Percentiles rank a stretch among this genome's conserved stretches.
Conservation (phyloP, 2,888 invertebrate species). For the Chloroclysta siterata region DNA sequence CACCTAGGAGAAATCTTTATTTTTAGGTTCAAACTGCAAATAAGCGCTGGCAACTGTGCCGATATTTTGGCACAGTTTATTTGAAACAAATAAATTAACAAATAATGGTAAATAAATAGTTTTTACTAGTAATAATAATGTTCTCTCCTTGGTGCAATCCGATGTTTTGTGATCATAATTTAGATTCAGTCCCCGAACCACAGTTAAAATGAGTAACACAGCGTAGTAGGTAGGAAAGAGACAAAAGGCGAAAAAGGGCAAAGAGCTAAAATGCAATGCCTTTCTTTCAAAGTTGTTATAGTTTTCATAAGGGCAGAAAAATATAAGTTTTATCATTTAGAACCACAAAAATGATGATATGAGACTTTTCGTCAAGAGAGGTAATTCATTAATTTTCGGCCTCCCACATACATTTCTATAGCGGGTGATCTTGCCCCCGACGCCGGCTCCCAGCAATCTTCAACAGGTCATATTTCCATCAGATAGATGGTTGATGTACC, state of each 20-base stretch:
- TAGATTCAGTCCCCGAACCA: neutral
- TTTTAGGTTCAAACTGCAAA: neutral
- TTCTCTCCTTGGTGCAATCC: constrained; percentile 1
- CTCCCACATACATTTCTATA: too few relatives aligned
- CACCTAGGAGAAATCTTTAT: neutral
- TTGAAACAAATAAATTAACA: too few relatives aligned
- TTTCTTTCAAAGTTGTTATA: constrained; percentile 4
- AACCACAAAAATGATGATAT: too few relatives aligned
- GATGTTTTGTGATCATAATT: neutral
- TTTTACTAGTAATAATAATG: neutral
- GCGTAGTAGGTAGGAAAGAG: constrained; percentile 17
- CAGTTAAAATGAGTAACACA: neutral
- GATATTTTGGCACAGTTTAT: neutral
- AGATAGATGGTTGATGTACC: neutral
- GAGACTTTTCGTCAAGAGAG: too few relatives aligned
- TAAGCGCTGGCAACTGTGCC: neutral
- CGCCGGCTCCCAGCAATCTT: too few relatives aligned
- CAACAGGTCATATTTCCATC: too few relatives aligned
- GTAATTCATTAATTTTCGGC: too few relatives aligned
- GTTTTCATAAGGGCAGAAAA: constrained; percentile 8
- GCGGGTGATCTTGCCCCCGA: too few relatives aligned
- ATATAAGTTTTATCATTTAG: too few relatives aligned
- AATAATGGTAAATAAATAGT: neutral
- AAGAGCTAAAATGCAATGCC: constrained; percentile 42
- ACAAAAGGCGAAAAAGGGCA: constrained; percentile 41